Evolutionary conservation across 2,888 invertebrate species (phyloP).

Genomic region (Volucella inflata): DNA sequence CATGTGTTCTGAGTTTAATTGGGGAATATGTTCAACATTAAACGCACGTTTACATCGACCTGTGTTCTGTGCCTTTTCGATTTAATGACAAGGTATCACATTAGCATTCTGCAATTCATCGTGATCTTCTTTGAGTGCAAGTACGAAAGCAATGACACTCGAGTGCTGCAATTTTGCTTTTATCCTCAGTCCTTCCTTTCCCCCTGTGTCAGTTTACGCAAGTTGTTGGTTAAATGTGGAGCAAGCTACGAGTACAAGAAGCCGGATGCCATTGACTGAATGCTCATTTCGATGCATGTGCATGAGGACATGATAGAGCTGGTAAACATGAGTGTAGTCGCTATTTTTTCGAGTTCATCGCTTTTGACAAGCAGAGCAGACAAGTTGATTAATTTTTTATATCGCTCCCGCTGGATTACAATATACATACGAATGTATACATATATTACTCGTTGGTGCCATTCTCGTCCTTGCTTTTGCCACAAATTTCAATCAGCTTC

Average conservation of each 20-base stretch:
- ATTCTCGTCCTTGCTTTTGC: too few species aligned
- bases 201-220: not conserved
- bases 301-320: not conserved
- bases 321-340: not conserved
- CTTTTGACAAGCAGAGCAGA: constrained; percentile 12
- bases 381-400: constrained; percentile 40
- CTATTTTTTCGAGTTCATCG: not conserved
- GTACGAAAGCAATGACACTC: constrained; percentile 37
- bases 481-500: too few species aligned
- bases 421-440: too few species aligned
- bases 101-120: constrained; percentile 28
- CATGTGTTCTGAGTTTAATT: constrained; percentile 47
- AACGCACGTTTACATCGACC: constrained; percentile 26
- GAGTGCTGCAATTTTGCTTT: constrained; percentile 8
- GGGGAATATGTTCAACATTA: constrained; percentile 45
- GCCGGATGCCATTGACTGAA: not conserved
- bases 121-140: constrained; percentile 7
- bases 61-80: constrained; percentile 13
- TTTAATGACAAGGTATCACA: constrained; percentile 33
- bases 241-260: not conserved
- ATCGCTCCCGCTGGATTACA: too few species aligned
- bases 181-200: not conserved
- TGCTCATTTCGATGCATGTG: not conserved
- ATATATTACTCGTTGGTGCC: too few species aligned
- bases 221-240: not conserved